Percentiles rank a stretch among this genome's conserved stretches.
Evolutionary conservation across 2,797 vertebrate species (phyloP).

Genomic region (Molossus molossus): DNA sequence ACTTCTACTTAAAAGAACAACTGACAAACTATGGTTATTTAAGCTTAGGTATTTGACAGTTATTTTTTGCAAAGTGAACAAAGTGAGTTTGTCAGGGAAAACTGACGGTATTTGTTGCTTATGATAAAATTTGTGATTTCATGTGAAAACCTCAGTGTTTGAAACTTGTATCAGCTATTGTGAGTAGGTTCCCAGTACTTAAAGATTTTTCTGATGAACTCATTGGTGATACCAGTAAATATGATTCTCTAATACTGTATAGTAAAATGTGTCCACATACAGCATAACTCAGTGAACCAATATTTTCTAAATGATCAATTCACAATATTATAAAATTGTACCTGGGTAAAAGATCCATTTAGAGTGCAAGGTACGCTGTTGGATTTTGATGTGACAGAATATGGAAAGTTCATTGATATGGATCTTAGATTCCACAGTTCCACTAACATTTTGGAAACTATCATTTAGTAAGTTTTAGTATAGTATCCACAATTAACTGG

Average conservation of each 20-base stretch:
- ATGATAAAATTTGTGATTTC: background rate
- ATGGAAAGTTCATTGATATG: background rate
- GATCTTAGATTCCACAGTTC: background rate
- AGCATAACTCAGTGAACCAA: background rate
- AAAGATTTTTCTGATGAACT: background rate
- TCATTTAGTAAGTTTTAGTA: too few species aligned
- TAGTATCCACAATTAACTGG: too few species aligned
- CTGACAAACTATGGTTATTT: background rate
- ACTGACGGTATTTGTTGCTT: background rate
- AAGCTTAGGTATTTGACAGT: background rate
- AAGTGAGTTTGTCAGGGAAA: background rate
- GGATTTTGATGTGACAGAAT: background rate
- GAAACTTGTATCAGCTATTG: background rate
- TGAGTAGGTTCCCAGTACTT: background rate
- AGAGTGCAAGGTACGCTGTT: background rate
- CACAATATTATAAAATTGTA: background rate
- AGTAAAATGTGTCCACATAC: background rate
- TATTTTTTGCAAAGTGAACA: conserved; percentile 1
- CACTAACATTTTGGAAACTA: too few species aligned
- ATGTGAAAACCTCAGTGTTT: background rate
- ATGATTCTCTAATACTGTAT: background rate
- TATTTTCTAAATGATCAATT: background rate
- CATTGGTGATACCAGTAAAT: background rate
- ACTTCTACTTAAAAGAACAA: conserved; percentile 23
- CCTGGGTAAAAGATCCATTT: background rate